Conservation (phyloP, 1,140 invertebrate species). For the Danaus plexippus region DNA sequence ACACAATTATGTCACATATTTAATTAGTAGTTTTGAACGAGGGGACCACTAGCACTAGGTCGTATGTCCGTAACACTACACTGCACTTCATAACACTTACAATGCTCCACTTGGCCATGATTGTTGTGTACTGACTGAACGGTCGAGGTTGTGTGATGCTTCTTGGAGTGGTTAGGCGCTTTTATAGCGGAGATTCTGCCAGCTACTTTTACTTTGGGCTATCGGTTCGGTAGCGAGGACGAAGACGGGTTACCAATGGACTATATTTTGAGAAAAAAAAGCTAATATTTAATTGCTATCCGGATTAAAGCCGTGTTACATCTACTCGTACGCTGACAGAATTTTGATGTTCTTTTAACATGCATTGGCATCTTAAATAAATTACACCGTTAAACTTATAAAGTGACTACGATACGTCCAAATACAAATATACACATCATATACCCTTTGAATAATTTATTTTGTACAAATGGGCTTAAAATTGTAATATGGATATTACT, state of each 20-base stretch:
- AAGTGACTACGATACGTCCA: too few species aligned
- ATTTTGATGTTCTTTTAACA: too few species aligned
- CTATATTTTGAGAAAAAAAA: slow-evolving; percentile 13
- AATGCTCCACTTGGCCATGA: slow-evolving; percentile 63
- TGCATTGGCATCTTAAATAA: too few species aligned
- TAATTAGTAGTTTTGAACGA: not conserved
- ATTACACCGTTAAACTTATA: too few species aligned
- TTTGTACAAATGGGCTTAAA: too few species aligned
- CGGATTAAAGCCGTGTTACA: too few species aligned
- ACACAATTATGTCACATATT: slow-evolving; percentile 3
- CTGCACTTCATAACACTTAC: slow-evolving; percentile 61
- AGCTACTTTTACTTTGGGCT: slow-evolving; percentile 58
- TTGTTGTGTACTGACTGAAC: slow-evolving; percentile 36
- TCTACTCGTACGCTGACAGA: too few species aligned
- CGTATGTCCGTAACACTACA: slow-evolving; percentile 32
- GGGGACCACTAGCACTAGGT: not conserved
- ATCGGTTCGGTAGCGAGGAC: slow-evolving; percentile 43
- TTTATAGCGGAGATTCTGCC: slow-evolving; percentile 57
- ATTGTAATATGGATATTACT: too few species aligned
- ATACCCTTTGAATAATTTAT: too few species aligned
- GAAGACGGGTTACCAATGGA: slow-evolving; percentile 45
- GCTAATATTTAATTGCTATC: too few species aligned
- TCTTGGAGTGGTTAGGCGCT: slow-evolving; percentile 32
- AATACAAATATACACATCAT: too few species aligned
- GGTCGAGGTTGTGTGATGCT: slow-evolving; percentile 47